Evolutionary conservation across 1,140 invertebrate genomes (phyloP), one percentile per base, ranked within the genome.

Genomic region (Tetramorium parvispinum): DNA sequence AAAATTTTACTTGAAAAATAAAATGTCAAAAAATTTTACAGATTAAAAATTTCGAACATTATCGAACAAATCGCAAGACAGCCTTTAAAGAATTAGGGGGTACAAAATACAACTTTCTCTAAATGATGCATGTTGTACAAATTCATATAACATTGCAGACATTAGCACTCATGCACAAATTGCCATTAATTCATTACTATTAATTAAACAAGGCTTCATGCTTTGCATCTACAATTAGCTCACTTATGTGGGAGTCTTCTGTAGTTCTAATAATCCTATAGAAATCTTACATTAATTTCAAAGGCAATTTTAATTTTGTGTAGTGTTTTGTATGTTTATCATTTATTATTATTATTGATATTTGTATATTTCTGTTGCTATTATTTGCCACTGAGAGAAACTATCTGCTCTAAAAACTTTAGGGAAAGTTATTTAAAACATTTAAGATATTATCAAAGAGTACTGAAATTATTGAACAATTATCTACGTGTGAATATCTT

Each of bases 191-290:
- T 70, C 21, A 61, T 73, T 46, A 57, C 13, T 59, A 24, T 75
- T 73, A 73, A 81, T 70, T 53, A n/a, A 37, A 24, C n/a, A 75
- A 61, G 43, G 68, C 43, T 83, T 61, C 79, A 83, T 83, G 79
- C 78, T 71, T 70, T 18, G 66, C 53, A 18, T 3, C 16, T 37
- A 82, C 4, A 40, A 55, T n/a, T 81, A 81, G 8, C n/a, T 79
- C 7, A 24, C 7, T 43, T 68, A n/a, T 70, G 3, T 24, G 16
- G 46, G 5, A 73, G 1, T 83, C 24, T 37, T 21, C 24, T n/a
- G 6, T 57, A 8, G 5, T 57, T 81, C 6, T 81, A 81, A 57
- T 46, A 21, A 75, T 75, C 6, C 73, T 49, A 66, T 37, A 21
- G 16, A 49, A 16, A 57, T 59, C 18, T 57, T 73, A 73, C 13